Evolutionary conservation across 2,113 vertebrate genomes (phyloP).

Genomic region (Furnarius figulus): DNA sequence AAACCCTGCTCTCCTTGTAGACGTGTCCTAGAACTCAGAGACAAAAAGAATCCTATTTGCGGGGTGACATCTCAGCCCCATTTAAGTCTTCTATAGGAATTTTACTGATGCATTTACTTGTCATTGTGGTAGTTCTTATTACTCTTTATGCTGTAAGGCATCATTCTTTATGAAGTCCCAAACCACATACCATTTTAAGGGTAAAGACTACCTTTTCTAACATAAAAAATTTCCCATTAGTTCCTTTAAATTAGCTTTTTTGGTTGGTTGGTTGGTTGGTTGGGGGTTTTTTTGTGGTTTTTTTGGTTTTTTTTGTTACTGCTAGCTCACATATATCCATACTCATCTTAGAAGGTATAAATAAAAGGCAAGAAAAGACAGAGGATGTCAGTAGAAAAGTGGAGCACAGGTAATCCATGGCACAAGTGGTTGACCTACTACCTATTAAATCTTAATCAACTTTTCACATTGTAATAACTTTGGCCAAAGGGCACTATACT

Average conservation of each 20-base stretch:
- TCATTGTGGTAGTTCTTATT: background rate
- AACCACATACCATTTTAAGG: background rate
- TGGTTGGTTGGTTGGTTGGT: no score
- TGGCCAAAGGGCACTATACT: background rate
- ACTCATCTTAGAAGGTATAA: background rate
- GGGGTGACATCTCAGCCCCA: background rate
- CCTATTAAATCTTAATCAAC: background rate
- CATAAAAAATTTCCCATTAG: background rate
- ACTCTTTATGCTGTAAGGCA: background rate
- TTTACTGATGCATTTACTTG: background rate
- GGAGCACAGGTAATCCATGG: background rate
- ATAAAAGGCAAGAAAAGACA: background rate
- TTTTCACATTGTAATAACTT: background rate
- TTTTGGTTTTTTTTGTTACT: background rate
- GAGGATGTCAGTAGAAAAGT: background rate
- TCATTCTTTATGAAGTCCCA: background rate
- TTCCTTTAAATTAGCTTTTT: background rate
- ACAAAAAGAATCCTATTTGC: background rate
- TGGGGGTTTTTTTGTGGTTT: no score
- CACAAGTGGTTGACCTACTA: background rate
- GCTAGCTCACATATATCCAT: background rate
- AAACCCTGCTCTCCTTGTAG: accelerated
- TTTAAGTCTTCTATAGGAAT: background rate
- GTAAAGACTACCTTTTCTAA: background rate
- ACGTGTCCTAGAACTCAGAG: background rate